These are phyloP conservation scores for Nineta flava DNA, from an alignment of 2,888 invertebrate species.

Conservation along the genomic window DNA sequence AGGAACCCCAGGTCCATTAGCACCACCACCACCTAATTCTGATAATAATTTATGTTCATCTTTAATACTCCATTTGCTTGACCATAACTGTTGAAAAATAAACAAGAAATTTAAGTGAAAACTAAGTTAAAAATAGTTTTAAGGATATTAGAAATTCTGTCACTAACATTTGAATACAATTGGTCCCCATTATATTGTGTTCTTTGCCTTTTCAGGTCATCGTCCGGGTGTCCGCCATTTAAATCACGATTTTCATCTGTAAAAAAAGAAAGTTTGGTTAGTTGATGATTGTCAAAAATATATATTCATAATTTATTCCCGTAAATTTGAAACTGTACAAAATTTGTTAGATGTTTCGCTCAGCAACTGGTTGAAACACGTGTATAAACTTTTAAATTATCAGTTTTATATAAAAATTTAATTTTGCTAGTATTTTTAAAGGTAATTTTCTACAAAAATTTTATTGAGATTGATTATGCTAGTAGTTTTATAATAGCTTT, in stretches of 20 bases:
- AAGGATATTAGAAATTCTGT: too few relatives aligned
- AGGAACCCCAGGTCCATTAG: conserved; percentile 23
- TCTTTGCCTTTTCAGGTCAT: conserved; percentile 76
- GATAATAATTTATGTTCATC: conserved; percentile 79
- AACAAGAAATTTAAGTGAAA: neutral
- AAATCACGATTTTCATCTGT: conserved; percentile 78
- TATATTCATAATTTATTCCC: too few relatives aligned
- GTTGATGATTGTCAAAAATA: too few relatives aligned
- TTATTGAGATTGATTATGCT: too few relatives aligned
- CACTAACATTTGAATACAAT: conserved; percentile 74
- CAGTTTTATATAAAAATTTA: too few relatives aligned
- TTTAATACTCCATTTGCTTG: conserved; percentile 81
- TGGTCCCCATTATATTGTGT: conserved; percentile 80
- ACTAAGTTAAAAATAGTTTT: neutral
- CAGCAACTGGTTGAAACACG: too few relatives aligned
- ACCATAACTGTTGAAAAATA: conserved; percentile 46
- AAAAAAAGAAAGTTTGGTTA: conserved; percentile 18
- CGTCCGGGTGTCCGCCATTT: conserved; percentile 65
- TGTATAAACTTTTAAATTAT: too few relatives aligned
- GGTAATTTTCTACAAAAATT: too few relatives aligned
- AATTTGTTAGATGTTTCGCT: too few relatives aligned
- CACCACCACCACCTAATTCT: conserved; percentile 50
- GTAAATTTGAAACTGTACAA: too few relatives aligned
- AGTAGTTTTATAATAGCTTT: too few relatives aligned
- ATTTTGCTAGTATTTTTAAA: too few relatives aligned